Percentiles rank a stretch among this genome's conserved stretches.
Conservation (phyloP, 1,140 invertebrate genomes). For the Calosoma granatense region DNA sequence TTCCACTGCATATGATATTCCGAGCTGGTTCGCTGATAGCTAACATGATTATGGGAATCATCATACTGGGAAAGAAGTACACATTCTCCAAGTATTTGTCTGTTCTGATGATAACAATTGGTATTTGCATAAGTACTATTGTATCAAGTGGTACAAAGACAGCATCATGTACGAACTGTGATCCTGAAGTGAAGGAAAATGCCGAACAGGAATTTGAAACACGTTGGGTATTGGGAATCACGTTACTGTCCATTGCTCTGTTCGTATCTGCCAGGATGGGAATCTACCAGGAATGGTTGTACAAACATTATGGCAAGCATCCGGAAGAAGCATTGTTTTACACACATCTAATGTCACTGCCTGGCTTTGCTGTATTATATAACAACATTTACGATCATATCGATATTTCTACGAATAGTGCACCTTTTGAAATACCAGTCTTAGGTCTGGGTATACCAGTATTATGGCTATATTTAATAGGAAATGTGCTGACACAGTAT, state of each 20-base stretch:
- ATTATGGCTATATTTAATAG: slow-evolving; percentile 68
- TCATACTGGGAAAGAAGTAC: slow-evolving; percentile 82
- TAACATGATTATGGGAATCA: slow-evolving; percentile 90
- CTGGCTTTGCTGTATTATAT: slow-evolving; percentile 67
- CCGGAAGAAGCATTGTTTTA: slow-evolving; percentile 91
- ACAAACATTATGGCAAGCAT: slow-evolving; percentile 82
- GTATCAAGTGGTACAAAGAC: slow-evolving; percentile 58
- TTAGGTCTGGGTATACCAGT: slow-evolving; percentile 51
- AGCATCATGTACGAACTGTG: slow-evolving; percentile 28
- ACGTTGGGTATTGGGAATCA: slow-evolving; percentile 78
- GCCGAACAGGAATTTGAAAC: slow-evolving; percentile 47
- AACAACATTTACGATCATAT: slow-evolving; percentile 68
- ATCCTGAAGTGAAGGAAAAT: slow-evolving; percentile 33
- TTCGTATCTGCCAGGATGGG: slow-evolving; percentile 93
- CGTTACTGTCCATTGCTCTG: slow-evolving; percentile 75
- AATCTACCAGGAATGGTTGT: slow-evolving; percentile 90
- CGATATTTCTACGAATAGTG: slow-evolving; percentile 45
- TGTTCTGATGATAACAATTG: slow-evolving; percentile 83
- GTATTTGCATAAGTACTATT: slow-evolving; percentile 86
- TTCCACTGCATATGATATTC: slow-evolving; percentile 98
- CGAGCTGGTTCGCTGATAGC: slow-evolving; percentile 92
- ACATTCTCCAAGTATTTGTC: slow-evolving; percentile 80
- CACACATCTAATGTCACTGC: slow-evolving; percentile 83
- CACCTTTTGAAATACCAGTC: slow-evolving; percentile 37
- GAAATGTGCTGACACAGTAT: slow-evolving; percentile 89